Evolutionary conservation across 2,113 vertebrate genomes (phyloP), one percentile per base, ranked within the genome.

Genomic region (Entosphenus tridentatus): DNA sequence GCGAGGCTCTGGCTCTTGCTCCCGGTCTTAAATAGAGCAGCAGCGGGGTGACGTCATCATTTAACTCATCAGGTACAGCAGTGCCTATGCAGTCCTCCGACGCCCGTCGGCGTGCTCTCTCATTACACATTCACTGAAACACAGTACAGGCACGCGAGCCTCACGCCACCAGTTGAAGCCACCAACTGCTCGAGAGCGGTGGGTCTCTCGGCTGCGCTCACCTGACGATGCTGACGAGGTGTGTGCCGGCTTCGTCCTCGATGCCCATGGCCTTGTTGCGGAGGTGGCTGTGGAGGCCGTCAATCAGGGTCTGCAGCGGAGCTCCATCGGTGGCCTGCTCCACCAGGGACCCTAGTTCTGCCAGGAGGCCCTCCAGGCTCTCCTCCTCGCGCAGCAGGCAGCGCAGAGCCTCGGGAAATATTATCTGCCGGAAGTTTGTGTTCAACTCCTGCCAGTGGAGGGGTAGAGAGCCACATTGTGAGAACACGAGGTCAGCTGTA

Each of bases 391-490:
- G 95, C 73, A 96, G 83, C 77, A 96, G 83, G 70, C 89, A 98
- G 70, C 89, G 82, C 56, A 98, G 82, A 2, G 93, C 90, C 78
- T 98, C 93, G 6, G 92, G 93, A 68, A 96, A 95, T 78, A 98
- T 98, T 73, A 98, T 98, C 83, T 97, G 92, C 69, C 86, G 84
- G 78, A 98, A 98, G 79, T 98, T 98, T 70, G 87, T 86, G 80
- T 98, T 98, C 74, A 98, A 77, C 70, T 98, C 93, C 93, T 98
- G 73, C 71, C 11, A 57, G 14, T 68, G 67, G n/a, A 71, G n/a
- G 3, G 16, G 12, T 69, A 56, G 55, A 10, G 1, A 17, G 58
- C 58, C 58, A 62, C 13, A 62, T 39, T 14, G 16, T 62, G 58
- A 62, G 58, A 62, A 7, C 13, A 14, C 13, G 58, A 17, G 58